phyloP scores from a whole-genome alignment of 2,113 vertebrate genomes.

The Panurus biarmicus region DNA sequence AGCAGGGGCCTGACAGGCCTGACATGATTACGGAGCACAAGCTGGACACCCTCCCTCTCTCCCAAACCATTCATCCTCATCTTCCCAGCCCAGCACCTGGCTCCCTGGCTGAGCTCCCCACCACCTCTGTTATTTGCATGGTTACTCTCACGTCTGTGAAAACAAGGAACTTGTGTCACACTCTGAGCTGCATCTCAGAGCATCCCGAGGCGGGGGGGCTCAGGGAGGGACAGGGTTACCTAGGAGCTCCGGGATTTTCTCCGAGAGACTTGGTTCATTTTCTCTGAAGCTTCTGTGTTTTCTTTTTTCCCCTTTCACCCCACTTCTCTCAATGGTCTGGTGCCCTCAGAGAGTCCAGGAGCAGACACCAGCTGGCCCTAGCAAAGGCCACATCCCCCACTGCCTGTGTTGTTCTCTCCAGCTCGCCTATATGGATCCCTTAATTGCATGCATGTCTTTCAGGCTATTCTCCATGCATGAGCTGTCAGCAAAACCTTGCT shows the following conservation, averaged over 20 bases:
- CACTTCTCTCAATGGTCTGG: constrained; percentile 48
- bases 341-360: constrained; percentile 34
- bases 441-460: constrained; percentile 62
- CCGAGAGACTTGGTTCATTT: constrained; percentile 16
- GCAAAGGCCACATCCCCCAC: constrained; percentile 62
- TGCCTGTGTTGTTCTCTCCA: constrained; percentile 27
- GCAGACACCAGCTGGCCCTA: constrained; percentile 61
- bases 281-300: constrained; percentile 44
- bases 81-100: background rate
- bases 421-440: constrained; percentile 10
- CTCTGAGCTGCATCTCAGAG: background rate
- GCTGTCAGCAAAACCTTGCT: constrained; percentile 60
- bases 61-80: background rate
- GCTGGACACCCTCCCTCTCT: background rate
- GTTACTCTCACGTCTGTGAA: background rate
- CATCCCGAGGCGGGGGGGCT: background rate
- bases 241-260: constrained; percentile 34
- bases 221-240: background rate
- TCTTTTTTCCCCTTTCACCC: constrained; percentile 14
- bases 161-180: background rate
- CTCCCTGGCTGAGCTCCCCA: background rate
- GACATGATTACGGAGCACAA: accelerated
- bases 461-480: constrained; percentile 65
- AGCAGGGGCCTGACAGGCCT: background rate
- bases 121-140: background rate